Evolutionary conservation across 2,888 invertebrate species (phyloP).

Genomic region (Odontomyia ornata): DNA sequence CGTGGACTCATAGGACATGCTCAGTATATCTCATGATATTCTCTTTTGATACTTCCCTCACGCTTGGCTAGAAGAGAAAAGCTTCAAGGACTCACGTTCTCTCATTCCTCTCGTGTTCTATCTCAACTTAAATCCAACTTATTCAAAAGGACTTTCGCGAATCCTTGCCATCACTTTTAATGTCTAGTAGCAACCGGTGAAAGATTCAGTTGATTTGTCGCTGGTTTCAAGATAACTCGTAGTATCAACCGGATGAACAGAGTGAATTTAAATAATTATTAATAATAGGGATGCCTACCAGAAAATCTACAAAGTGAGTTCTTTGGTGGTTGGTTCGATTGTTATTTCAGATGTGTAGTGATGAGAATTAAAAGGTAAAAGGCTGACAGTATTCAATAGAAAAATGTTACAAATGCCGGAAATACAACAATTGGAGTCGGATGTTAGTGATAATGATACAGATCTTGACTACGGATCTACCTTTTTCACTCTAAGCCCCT

Average conservation of each 20-base stretch:
- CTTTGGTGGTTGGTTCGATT: not conserved
- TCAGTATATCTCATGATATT: no score
- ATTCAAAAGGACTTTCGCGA: not conserved
- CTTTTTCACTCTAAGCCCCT: not conserved
- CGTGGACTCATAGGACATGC: no score
- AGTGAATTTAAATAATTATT: no score
- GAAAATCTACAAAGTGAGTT: no score
- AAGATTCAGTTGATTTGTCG: slow-evolving; percentile 22
- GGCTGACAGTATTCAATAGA: not conserved
- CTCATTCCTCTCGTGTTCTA: not conserved
- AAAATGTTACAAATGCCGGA: slow-evolving; percentile 27
- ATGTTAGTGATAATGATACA: slow-evolving; percentile 1
- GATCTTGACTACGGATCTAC: not conserved
- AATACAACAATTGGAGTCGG: not conserved
- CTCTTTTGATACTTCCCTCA: no score
- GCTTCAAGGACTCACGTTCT: not conserved
- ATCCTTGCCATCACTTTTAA: not conserved
- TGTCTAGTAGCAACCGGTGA: not conserved
- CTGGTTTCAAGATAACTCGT: not conserved
- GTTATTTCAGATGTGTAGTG: not conserved
- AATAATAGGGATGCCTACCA: no score
- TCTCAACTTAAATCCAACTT: not conserved
- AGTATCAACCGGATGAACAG: no score
- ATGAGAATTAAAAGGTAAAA: not conserved
- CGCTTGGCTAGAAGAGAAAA: no score